Evolutionary conservation across 2,797 vertebrate genomes (phyloP).

Genomic region (Dromococcyx pavoninus): DNA sequence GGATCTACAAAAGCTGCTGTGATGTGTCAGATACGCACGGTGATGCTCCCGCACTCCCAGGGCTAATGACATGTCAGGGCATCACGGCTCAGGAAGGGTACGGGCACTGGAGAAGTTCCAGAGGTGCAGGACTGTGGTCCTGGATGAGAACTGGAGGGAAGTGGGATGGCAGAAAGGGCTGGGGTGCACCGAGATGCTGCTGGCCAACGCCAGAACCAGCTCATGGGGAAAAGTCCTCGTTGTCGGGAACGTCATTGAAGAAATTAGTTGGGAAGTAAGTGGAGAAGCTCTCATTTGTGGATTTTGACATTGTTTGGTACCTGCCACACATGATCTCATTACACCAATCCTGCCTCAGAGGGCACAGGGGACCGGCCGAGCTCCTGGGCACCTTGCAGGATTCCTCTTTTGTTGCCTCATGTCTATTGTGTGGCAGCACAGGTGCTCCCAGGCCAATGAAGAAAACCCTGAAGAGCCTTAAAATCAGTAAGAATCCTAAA

Average conservation of each 20-base stretch:
- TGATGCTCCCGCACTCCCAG: fast-evolving
- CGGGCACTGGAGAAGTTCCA: too few species aligned
- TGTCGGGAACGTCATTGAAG: not conserved
- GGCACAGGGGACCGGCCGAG: not conserved
- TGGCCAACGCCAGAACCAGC: fast-evolving
- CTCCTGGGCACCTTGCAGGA: not conserved
- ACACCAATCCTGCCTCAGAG: fast-evolving
- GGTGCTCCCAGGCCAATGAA: fast-evolving
- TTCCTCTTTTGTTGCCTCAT: not conserved
- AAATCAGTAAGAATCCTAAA: not conserved
- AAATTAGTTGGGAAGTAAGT: fast-evolving
- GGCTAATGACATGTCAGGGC: not conserved
- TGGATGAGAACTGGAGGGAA: too few species aligned
- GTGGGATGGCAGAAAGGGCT: too few species aligned
- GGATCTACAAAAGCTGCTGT: not conserved
- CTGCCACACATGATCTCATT: fast-evolving
- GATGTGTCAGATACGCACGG: fast-evolving
- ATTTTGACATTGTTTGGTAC: fast-evolving
- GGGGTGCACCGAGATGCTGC: not conserved
- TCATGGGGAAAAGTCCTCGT: not conserved
- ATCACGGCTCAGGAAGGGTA: too few species aligned
- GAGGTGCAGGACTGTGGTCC: too few species aligned
- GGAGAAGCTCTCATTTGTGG: not conserved
- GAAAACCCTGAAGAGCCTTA: not conserved
- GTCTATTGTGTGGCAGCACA: not conserved